Evolutionary conservation across 35 echinoderm and acorn worm species (phyloP).

Genomic region (Ptychodera flava): DNA sequence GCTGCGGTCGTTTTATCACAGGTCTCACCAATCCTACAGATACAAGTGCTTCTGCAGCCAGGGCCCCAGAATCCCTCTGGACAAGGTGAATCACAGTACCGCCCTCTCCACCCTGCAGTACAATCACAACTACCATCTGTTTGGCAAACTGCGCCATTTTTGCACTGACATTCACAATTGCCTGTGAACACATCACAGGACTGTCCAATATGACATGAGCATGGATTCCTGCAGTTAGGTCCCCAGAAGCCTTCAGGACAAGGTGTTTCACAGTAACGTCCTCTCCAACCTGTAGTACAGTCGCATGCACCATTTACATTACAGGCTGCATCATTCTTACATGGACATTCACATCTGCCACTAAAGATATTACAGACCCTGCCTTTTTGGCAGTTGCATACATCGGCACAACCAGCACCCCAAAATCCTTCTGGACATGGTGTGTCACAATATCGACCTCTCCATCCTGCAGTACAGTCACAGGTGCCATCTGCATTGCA

Average conservation of each 20-base stretch:
- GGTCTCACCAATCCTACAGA: conserved; percentile 29
- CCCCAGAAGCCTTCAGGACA: conserved; percentile 58
- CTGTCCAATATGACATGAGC: conserved; percentile 42
- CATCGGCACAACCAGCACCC: not conserved
- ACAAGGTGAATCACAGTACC: conserved; percentile 46
- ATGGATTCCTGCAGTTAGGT: conserved; percentile 22
- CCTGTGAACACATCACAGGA: conserved; percentile 41
- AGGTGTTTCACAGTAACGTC: conserved; percentile 45
- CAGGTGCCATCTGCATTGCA: not conserved
- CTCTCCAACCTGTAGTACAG: conserved; percentile 72
- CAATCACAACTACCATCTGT: no score
- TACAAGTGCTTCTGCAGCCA: conserved; percentile 44
- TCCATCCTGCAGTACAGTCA: no score
- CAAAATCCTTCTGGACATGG: not conserved
- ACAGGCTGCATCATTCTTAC: not conserved
- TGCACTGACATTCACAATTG: conserved; percentile 52
- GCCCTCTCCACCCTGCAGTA: conserved; percentile 45
- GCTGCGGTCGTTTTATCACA: conserved; percentile 41
- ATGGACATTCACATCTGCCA: conserved; percentile 12
- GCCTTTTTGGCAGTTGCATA: conserved; percentile 6
- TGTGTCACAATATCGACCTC: no score
- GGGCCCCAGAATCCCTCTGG: conserved; percentile 50
- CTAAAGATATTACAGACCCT: not conserved
- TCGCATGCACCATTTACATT: conserved; percentile 38
- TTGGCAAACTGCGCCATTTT: no score